Evolutionary conservation across 2,888 invertebrate species (phyloP).

Genomic region (Timandra comae): DNA sequence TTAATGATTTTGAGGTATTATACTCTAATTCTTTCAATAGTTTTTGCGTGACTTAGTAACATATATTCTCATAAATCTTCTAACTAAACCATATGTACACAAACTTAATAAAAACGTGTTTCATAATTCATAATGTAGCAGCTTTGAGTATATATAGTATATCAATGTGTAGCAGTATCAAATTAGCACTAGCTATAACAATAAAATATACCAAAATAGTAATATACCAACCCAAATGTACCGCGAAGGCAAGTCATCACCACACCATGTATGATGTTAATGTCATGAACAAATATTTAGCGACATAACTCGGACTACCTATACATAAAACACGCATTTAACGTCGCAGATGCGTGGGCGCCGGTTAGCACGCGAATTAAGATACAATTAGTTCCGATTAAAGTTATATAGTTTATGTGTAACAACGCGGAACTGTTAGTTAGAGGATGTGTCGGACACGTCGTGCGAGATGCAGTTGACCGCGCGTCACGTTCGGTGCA

Average conservation of each 20-base stretch:
- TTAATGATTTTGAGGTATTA: too few relatives aligned
- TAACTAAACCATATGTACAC: too few relatives aligned
- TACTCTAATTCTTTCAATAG: too few relatives aligned
- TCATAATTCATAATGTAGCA: too few relatives aligned
- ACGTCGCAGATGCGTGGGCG: neutral
- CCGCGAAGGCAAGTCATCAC: neutral
- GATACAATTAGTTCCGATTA: neutral
- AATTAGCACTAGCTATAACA: too few relatives aligned
- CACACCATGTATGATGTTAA: constrained; percentile 1
- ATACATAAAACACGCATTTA: constrained; percentile 1
- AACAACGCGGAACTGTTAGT: constrained; percentile 9
- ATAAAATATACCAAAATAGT: too few relatives aligned
- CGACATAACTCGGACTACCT: neutral
- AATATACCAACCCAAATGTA: too few relatives aligned
- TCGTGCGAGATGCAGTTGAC: constrained; percentile 10
- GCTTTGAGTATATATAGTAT: too few relatives aligned
- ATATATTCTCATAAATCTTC: too few relatives aligned
- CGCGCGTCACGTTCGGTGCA: constrained; percentile 30
- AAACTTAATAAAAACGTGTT: too few relatives aligned
- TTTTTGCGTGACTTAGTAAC: too few relatives aligned
- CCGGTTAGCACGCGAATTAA: neutral
- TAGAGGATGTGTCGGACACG: constrained; percentile 7
- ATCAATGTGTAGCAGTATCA: too few relatives aligned
- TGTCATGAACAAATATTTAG: constrained; percentile 7
- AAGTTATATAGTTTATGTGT: constrained; percentile 2